These are phyloP conservation scores for Lathamus discolor DNA, from an alignment of 2,113 vertebrate genomes.

Conservation along the genomic window DNA sequence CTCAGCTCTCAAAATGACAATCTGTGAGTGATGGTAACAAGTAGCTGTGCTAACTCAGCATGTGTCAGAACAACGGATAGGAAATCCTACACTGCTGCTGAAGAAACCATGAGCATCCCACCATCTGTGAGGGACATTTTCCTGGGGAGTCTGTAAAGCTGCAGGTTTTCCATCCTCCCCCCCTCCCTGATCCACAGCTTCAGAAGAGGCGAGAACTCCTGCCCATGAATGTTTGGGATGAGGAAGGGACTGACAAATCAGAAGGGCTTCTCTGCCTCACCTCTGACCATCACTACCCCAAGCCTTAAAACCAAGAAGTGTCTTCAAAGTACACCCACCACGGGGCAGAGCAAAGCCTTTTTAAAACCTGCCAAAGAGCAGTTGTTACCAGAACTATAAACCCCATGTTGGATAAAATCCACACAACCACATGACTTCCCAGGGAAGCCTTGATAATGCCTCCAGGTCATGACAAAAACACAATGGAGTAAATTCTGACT, in stretches of 20 bases:
- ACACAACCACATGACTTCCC: neutral
- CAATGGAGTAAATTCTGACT: neutral
- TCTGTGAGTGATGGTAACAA: neutral
- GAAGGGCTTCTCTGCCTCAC: neutral
- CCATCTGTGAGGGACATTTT: neutral
- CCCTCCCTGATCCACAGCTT: neutral
- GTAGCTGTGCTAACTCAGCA: neutral
- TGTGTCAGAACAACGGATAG: neutral
- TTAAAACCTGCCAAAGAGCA: neutral
- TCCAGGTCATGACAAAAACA: neutral
- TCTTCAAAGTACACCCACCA: neutral
- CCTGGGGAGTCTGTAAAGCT: neutral
- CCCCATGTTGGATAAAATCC: neutral
- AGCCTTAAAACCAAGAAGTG: neutral
- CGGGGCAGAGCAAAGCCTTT: neutral
- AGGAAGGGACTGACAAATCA: neutral
- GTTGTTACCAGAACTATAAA: neutral
- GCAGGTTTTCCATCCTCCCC: neutral
- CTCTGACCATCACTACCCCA: neutral
- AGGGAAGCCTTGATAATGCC: neutral
- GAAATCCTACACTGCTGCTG: neutral
- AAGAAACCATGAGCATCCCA: neutral
- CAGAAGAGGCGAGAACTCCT: neutral
- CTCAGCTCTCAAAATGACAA: neutral
- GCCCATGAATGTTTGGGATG: fast-evolving